Evolutionary conservation across 2,113 vertebrate genomes (phyloP).

Genomic region (Murina feae): DNA sequence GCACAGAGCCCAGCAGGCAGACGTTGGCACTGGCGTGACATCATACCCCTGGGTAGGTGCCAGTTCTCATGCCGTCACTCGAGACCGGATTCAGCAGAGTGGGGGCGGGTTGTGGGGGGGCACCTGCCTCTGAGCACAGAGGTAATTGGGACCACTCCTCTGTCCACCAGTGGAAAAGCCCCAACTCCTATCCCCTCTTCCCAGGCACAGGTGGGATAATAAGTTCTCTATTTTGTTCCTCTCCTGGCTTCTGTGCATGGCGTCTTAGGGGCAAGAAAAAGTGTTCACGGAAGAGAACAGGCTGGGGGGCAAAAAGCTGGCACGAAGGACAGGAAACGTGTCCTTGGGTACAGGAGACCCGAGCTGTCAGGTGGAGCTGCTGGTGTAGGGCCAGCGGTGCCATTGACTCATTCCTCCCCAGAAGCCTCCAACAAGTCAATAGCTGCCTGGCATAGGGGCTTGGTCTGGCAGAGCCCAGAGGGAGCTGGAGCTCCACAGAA

Average conservation of each 20-base stretch:
- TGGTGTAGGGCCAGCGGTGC: neutral
- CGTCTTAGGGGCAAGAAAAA: neutral
- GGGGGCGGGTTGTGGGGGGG: neutral
- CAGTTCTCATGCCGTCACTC: slow-evolving; percentile 70
- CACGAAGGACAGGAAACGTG: neutral
- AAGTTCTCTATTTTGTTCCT: neutral
- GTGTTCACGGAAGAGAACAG: neutral
- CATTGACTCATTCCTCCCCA: neutral
- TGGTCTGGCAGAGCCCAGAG: neutral
- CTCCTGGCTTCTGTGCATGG: neutral
- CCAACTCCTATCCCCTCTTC: neutral
- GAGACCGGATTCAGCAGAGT: neutral
- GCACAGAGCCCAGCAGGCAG: slow-evolving; percentile 58
- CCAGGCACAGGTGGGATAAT: neutral
- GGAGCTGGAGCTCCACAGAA: neutral
- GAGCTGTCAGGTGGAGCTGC: neutral
- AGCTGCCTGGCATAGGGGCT: neutral
- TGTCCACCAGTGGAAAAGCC: slow-evolving; percentile 10
- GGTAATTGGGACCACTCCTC: neutral
- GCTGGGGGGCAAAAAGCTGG: neutral
- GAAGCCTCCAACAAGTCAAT: neutral
- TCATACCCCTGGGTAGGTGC: slow-evolving; percentile 68
- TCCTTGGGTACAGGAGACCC: neutral
- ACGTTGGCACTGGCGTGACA: slow-evolving; percentile 55
- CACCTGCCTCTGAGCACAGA: neutral